Percentiles rank a stretch among this genome's conserved stretches.
These are phyloP conservation scores for Hydropotes inermis DNA, from an alignment of 2,113 vertebrate genomes.

Conservation along the genomic window DNA sequence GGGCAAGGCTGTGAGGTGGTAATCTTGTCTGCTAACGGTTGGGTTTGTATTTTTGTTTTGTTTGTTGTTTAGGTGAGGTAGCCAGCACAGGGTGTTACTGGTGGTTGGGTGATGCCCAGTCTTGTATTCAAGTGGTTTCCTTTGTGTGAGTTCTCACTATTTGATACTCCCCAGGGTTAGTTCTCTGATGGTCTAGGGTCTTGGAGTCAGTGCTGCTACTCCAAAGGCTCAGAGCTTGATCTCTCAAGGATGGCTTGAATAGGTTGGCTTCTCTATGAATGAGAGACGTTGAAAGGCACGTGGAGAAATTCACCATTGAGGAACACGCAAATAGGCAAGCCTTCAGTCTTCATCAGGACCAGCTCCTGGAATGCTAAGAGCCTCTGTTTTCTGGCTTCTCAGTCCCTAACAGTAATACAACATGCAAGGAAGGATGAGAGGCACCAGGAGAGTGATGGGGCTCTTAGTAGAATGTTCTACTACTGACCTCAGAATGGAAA, in stretches of 20 bases:
- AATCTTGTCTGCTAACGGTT: background rate
- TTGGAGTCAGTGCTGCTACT: background rate
- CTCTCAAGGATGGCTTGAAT: background rate
- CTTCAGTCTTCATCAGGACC: background rate
- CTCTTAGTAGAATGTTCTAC: background rate
- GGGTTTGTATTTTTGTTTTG: background rate
- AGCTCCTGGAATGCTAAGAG: background rate
- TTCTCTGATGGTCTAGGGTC: background rate
- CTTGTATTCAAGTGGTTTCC: background rate
- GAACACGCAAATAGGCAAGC: background rate
- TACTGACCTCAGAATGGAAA: background rate
- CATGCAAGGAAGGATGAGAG: accelerated
- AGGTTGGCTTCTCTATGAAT: background rate
- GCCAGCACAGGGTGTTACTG: background rate
- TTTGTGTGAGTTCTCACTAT: background rate
- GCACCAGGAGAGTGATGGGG: background rate
- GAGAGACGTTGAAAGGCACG: background rate
- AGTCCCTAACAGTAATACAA: no score
- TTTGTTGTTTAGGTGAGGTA: background rate
- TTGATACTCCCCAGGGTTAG: background rate
- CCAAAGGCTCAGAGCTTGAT: background rate
- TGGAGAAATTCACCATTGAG: background rate
- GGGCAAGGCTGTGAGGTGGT: background rate
- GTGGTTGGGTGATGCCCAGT: background rate
- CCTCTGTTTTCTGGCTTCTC: background rate